Evolutionary conservation across 2,888 invertebrate species (phyloP).

Genomic region (Xanthostigma xanthostigma): DNA sequence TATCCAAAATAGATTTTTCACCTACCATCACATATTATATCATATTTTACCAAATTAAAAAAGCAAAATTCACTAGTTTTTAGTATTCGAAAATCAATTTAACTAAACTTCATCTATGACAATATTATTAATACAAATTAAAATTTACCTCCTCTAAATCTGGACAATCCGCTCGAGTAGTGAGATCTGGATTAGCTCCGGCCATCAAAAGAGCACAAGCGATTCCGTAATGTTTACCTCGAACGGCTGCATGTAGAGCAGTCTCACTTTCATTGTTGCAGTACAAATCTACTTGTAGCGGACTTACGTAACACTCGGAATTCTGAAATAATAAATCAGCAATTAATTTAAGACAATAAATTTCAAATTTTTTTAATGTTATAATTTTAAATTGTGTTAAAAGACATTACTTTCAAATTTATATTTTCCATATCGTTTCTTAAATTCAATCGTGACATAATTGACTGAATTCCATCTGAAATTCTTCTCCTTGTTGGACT

Average conservation of each 20-base stretch:
- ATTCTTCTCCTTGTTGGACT: constrained; percentile 56
- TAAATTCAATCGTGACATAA: constrained; percentile 69
- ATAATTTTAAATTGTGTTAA: neutral
- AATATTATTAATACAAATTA: too few species aligned
- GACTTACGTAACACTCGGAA: constrained; percentile 32
- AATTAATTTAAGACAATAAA: too few species aligned
- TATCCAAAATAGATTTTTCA: too few species aligned
- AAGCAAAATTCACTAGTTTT: too few species aligned
- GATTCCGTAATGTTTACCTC: constrained; percentile 58
- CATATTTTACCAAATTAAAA: too few species aligned
- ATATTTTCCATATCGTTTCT: constrained; percentile 29
- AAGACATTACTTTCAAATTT: neutral
- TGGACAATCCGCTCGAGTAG: constrained; percentile 34
- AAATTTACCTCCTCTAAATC: constrained; percentile 25
- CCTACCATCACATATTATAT: too few species aligned
- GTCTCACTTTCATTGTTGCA: constrained; percentile 69
- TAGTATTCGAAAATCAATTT: too few species aligned
- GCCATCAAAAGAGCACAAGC: constrained; percentile 52
- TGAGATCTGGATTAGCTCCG: constrained; percentile 70
- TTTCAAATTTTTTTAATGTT: too few species aligned
- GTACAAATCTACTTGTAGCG: constrained; percentile 56
- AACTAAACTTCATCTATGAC: too few species aligned
- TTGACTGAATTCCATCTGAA: constrained; percentile 76
- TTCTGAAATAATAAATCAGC: too few species aligned
- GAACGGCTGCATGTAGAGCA: constrained; percentile 67